Conservation (phyloP, 1,140 invertebrate genomes). For the Apis cerana region DNA sequence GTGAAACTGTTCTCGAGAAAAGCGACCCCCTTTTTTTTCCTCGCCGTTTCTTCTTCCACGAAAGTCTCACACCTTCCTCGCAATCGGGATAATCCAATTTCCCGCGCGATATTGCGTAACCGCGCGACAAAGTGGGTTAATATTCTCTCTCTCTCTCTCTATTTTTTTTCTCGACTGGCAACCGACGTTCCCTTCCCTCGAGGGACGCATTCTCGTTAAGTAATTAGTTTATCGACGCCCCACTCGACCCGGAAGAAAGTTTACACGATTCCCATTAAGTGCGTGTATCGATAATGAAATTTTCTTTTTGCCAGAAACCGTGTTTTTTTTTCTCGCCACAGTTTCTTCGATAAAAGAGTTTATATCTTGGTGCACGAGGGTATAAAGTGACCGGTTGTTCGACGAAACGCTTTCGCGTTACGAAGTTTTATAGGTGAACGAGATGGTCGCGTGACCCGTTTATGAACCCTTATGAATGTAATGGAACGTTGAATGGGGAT, state of each 20-base stretch:
- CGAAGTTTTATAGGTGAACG: background rate
- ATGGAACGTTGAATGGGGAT: background rate
- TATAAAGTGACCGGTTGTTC: background rate
- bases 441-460: constrained; percentile 16
- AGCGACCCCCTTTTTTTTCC: too few species aligned
- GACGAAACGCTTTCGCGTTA: constrained; percentile 11
- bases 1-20: background rate
- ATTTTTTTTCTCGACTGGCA: constrained; percentile 26
- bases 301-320: constrained; percentile 4
- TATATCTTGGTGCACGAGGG: background rate
- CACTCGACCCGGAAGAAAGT: background rate
- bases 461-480: background rate
- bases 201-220: constrained; percentile 55
- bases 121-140: constrained; percentile 68
- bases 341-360: constrained; percentile 10
- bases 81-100: constrained; percentile 9
- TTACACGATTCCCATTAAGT: constrained; percentile 45
- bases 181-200: constrained; percentile 20
- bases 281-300: constrained; percentile 45
- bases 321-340: too few species aligned
- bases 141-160: background rate
- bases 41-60: background rate
- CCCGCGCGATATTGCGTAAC: constrained; percentile 59
- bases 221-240: constrained; percentile 68
- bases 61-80: background rate